Base-by-base conservation (phyloP, 2,888 invertebrate species). In the Germaria angustata region DNA sequence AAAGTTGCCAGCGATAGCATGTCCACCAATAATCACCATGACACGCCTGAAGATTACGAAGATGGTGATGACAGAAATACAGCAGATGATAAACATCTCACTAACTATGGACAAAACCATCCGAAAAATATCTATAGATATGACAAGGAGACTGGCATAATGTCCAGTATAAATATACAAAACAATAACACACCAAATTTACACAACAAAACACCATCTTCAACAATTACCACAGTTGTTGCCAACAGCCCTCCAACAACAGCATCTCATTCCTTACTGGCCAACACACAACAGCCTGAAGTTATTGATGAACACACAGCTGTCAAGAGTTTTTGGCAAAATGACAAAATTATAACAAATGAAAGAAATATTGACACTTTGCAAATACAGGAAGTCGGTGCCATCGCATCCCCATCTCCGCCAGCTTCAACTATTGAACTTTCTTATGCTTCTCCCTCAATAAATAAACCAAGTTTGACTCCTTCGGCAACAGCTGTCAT, bases 1-100 rank as follows among this genome's bases (percentile, higher is more conserved):
- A 88, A 90, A 85, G 90, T 90, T 77, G 90, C 90, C 84, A 90
- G 90, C 85, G 90, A 90, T 61, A 90, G 90, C 79, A 90, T 89
- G 65, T 89, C 89, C 17, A 87, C 88, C 36, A 84, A 84, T 63
- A 81, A 68, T 72, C 76, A 81, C 57, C 78, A 73, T 32, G 55
- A 75, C 22, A 36, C 34, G 7, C 8, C 11, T 13, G 13, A 71
- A 3, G 69, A 79, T 13, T 63, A 82, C n/a, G 66, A 66, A 4
- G 39, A 53, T 20, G 81, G 75, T 20, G 83, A 66, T n/a, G 78
- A 80, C 71, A 78, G 80, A 41, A 82, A 75, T 51, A 77, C 71
- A 22, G 76, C 65, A 6, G 79, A 28, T 2, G 13, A 8, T 28
- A 86, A 86, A 15, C 32, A 57, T 0, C 17, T 36, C n/a, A n/a